Evolutionary conservation across 64 coral and sea anemone genomes (phyloP).

Genomic region (Acropora yongei): DNA sequence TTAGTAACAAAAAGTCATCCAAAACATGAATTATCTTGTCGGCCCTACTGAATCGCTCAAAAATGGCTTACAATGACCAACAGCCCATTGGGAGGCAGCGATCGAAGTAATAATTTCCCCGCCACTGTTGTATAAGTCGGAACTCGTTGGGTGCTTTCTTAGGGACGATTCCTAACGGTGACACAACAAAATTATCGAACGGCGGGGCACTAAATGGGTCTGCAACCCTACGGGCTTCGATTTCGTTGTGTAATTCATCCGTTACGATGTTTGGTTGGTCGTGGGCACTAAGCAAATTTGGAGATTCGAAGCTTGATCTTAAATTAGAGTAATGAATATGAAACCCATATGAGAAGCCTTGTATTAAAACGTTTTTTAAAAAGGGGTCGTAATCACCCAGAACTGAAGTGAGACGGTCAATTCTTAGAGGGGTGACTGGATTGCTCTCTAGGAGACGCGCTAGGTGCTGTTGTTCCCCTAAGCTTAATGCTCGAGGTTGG

Average conservation of each 20-base stretch:
- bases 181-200: slow-evolving; percentile 19
- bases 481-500: neutral
- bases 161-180: slow-evolving; percentile 53
- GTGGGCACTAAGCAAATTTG: slow-evolving; percentile 25
- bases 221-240: slow-evolving; percentile 16
- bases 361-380: neutral
- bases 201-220: slow-evolving; percentile 61
- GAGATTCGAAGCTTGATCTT: neutral
- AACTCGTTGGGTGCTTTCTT: slow-evolving; percentile 46
- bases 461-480: neutral
- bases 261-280: slow-evolving; percentile 24
- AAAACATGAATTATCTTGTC: slow-evolving; percentile 6
- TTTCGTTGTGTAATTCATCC: slow-evolving; percentile 38
- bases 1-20: slow-evolving; percentile 21
- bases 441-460: neutral
- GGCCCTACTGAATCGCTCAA: slow-evolving; percentile 27
- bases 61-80: neutral
- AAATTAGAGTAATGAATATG: slow-evolving; percentile 18
- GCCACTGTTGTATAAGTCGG: slow-evolving; percentile 50
- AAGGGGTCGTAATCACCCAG: slow-evolving; percentile 18
- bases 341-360: slow-evolving; percentile 53
- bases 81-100: slow-evolving; percentile 46
- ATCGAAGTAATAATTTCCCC: slow-evolving; percentile 40
- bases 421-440: slow-evolving; percentile 42
- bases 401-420: neutral